Base-by-base conservation (phyloP, 2,888 invertebrate species). In the Polyommatus icarus region DNA sequence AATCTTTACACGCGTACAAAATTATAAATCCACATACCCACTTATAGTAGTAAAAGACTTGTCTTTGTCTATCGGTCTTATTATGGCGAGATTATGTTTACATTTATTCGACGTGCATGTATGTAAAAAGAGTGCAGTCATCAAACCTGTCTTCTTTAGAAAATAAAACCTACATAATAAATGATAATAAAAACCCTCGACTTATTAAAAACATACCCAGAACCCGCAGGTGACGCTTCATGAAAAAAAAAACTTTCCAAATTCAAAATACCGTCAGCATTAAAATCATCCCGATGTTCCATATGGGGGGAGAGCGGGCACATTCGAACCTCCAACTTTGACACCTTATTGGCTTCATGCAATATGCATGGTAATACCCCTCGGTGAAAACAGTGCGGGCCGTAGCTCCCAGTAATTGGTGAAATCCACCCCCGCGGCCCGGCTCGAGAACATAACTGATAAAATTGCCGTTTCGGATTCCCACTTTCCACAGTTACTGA, bases 281-380 rank as follows among this genome's bases (percentile, higher is more conserved):
- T 80, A 81, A 82, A 82, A 82, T 81, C 80, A 82, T 82, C 78
- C 80, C 80, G 80, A 81, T 82, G 78, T 82, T 81, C 81, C 80
- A 81, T 81, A 78, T 78, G 79, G 78, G 76, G 79, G 10, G 81
- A 80, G 80, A 80, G 80, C 80, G 77, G 75, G 76, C 78, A 82
- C 84, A 84, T 85, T 86, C 84, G 83, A 82, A 83, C 84, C 81
- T 83, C 84, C 82, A 84, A 88, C 85, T 89, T 89, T 88, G 88
- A 88, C 90, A 88, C 87, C 87, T 88, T 90, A 91, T 91, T 89
- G 87, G 85, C 82, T 82, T 90, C 90, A 90, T 91, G 90, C 89
- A 91, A 91, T 91, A 91, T 91, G 89, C 90, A 91, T 91, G 89
- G 86, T 88, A 86, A 89, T 89, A 87, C 87, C 85, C 85, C 84